Percentiles rank a stretch among this genome's conserved stretches.
phyloP scores from a whole-genome alignment of 2,113 vertebrate species.

The Sander lucioperca region DNA sequence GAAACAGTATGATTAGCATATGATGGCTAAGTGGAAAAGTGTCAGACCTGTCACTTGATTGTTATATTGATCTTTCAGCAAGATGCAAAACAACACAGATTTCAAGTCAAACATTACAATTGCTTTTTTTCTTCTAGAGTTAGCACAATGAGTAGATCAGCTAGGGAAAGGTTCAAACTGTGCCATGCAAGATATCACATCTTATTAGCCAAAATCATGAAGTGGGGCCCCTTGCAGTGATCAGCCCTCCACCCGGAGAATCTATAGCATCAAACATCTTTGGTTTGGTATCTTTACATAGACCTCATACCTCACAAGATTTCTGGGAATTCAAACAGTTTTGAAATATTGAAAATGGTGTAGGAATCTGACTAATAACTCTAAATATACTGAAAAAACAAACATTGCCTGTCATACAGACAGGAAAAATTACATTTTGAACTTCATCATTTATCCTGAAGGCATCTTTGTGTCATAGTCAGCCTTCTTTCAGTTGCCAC shows the following conservation, averaged over 20 bases:
- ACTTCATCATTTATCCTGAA: slow-evolving; percentile 3
- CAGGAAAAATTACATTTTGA: neutral
- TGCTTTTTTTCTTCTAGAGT: neutral
- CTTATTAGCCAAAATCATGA: neutral
- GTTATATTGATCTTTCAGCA: neutral
- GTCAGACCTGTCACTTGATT: neutral
- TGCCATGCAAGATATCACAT: neutral
- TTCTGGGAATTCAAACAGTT: neutral
- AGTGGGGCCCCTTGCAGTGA: neutral
- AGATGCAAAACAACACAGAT: neutral
- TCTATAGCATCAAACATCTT: neutral
- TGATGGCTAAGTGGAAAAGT: neutral
- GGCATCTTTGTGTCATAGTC: slow-evolving; percentile 1
- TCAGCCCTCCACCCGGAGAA: neutral
- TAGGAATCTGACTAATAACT: neutral
- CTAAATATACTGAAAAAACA: neutral
- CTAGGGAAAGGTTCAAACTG: neutral
- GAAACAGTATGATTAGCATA: neutral
- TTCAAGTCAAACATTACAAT: neutral
- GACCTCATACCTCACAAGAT: neutral
- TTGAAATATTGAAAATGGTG: neutral
- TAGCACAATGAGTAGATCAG: neutral
- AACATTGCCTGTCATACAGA: neutral
- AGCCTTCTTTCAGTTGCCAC: slow-evolving; percentile 9
- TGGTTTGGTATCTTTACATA: neutral